These are phyloP conservation scores for Ooceraea biroi DNA, from an alignment of 1,140 invertebrate genomes.

Conservation along the genomic window DNA sequence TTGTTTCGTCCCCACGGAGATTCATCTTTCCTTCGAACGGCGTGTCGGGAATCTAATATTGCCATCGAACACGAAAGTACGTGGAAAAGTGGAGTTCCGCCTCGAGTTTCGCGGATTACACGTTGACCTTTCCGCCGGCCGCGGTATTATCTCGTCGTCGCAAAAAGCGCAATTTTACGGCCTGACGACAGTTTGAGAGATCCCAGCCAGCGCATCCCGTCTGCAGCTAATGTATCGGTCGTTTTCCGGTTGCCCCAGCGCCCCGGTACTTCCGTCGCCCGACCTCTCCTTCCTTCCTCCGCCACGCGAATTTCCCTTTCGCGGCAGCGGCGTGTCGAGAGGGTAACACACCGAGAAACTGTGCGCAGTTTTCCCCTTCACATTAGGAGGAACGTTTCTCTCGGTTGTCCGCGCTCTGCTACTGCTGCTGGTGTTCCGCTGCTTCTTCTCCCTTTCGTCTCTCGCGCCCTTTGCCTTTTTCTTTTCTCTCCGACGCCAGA, in stretches of 20 bases:
- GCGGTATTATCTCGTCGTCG: slow-evolving; percentile 56
- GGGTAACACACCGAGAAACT: slow-evolving; percentile 43
- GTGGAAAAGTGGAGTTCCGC: no score
- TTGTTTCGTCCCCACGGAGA: not conserved
- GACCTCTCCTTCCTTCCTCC: not conserved
- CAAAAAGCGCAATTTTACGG: slow-evolving; percentile 74
- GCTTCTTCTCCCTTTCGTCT: slow-evolving; percentile 8
- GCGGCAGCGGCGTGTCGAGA: slow-evolving; percentile 38
- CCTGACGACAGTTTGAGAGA: slow-evolving; percentile 80
- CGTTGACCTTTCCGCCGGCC: slow-evolving; percentile 16
- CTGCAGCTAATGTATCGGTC: slow-evolving; percentile 75
- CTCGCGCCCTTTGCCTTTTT: slow-evolving; percentile 38
- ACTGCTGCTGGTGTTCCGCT: not conserved
- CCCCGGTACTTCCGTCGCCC: not conserved
- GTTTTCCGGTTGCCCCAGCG: no score
- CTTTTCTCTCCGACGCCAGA: slow-evolving; percentile 71
- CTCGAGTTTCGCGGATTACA: slow-evolving; percentile 35
- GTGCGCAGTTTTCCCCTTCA: slow-evolving; percentile 32
- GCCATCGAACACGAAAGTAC: not conserved
- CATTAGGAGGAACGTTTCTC: slow-evolving; percentile 59
- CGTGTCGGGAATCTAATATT: not conserved
- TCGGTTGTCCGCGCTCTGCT: not conserved
- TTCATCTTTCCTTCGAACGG: not conserved
- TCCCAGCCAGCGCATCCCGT: slow-evolving; percentile 66
- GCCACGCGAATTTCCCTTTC: slow-evolving; percentile 52